phyloP scores from a whole-genome alignment of 2,113 vertebrate genomes.

The Odocoileus hemionus region DNA sequence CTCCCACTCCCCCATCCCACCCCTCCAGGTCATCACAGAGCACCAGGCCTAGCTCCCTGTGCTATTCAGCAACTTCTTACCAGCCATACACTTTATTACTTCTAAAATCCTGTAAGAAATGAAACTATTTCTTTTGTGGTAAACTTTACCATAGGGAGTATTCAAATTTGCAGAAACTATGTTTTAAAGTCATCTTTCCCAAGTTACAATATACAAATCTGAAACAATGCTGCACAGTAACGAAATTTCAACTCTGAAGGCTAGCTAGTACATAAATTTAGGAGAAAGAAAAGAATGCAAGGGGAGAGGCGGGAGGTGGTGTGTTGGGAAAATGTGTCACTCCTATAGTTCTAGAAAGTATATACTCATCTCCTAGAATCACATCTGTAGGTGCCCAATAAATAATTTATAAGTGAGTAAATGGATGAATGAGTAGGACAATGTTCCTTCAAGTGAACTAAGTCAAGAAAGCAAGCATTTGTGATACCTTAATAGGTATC shows the following conservation, averaged over 20 bases:
- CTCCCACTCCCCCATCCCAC: neutral
- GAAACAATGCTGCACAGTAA: neutral
- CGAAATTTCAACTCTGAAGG: neutral
- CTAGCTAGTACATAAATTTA: neutral
- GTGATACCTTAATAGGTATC: neutral
- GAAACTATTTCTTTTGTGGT: neutral
- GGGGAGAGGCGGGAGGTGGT: neutral
- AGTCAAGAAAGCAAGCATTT: constrained; percentile 18
- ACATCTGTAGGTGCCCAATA: neutral
- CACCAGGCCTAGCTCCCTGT: neutral
- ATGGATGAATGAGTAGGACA: neutral
- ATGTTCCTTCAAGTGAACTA: neutral
- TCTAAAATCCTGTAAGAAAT: constrained; percentile 24
- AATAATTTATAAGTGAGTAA: neutral
- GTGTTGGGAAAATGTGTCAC: neutral
- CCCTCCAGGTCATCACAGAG: neutral
- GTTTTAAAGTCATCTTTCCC: constrained; percentile 5
- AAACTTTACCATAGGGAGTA: neutral
- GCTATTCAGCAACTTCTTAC: neutral
- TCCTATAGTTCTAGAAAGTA: neutral
- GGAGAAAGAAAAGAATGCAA: neutral
- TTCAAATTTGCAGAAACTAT: neutral
- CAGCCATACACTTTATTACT: neutral
- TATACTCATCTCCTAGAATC: neutral
- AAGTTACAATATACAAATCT: constrained; percentile 11